Percentiles rank a stretch among this genome's conserved stretches.
These are phyloP conservation scores for Gandaritis pyraliata DNA, from an alignment of 2,888 invertebrate genomes.

Conservation along the genomic window DNA sequence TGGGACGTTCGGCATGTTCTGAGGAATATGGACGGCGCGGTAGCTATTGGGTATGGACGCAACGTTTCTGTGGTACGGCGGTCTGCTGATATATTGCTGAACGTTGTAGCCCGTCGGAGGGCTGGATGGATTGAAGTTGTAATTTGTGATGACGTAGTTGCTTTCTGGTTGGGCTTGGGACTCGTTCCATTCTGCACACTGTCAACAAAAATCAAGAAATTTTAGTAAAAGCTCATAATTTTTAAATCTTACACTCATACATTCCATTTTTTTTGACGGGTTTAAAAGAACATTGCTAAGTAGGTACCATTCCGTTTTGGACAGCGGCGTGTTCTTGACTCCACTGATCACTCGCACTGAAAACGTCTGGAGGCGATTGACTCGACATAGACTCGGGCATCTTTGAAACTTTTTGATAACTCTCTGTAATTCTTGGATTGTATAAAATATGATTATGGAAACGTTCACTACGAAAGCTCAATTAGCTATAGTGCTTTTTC, in stretches of 20 bases:
- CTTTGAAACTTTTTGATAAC: not conserved
- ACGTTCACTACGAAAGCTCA: slow-evolving; percentile 52
- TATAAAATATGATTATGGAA: slow-evolving; percentile 27
- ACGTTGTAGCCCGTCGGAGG: slow-evolving; percentile 24
- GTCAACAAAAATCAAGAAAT: slow-evolving; percentile 36
- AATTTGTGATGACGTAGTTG: slow-evolving; percentile 32
- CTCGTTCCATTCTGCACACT: slow-evolving; percentile 51
- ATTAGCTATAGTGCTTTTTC: slow-evolving; percentile 47
- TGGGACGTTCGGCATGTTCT: slow-evolving; percentile 27
- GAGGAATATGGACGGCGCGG: slow-evolving; percentile 30
- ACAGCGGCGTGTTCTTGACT: slow-evolving; percentile 38
- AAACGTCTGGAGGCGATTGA: slow-evolving; percentile 34
- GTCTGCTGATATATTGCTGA: slow-evolving; percentile 35
- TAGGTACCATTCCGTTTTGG: slow-evolving; percentile 51
- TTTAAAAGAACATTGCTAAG: not conserved
- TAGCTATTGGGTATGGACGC: slow-evolving; percentile 16
- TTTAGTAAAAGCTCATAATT: not conserved
- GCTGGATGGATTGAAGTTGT: slow-evolving; percentile 39
- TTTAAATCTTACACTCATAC: too few species aligned
- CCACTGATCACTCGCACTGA: slow-evolving; percentile 50
- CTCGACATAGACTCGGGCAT: slow-evolving; percentile 43
- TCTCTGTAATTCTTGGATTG: not conserved
- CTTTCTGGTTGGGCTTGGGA: slow-evolving; percentile 35
- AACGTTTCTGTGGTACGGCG: slow-evolving; percentile 32
- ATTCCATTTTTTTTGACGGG: too few species aligned